A percentile compares a stretch with the other conserved stretches of the same genome.
Evolutionary conservation across 2,888 invertebrate genomes (phyloP).

Genomic region (Agapostemon virescens): DNA sequence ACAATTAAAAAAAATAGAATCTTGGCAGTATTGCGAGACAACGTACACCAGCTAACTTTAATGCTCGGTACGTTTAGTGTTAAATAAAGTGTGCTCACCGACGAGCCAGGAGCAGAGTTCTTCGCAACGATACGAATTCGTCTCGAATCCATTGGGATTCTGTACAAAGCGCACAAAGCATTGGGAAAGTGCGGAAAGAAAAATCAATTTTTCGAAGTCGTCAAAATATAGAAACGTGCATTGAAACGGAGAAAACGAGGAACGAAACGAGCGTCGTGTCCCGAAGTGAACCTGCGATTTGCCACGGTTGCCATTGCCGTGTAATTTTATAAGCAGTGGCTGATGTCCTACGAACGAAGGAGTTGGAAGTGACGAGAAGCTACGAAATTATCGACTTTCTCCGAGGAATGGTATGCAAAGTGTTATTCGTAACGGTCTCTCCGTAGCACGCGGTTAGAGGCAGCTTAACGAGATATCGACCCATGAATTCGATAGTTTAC

Average conservation of each 20-base stretch:
- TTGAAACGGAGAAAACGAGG: not conserved
- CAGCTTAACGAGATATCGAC: slow-evolving; percentile 48
- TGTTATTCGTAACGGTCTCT: not conserved
- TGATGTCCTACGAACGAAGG: not conserved
- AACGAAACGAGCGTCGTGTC: not conserved
- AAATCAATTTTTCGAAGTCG: no score
- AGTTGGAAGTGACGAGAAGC: not conserved
- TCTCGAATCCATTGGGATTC: no score
- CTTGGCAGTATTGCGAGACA: no score
- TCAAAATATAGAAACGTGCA: not conserved
- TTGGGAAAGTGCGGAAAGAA: no score
- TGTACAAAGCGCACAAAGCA: no score
- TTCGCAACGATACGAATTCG: no score
- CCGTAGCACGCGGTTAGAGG: slow-evolving; percentile 16
- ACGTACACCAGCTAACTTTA: no score
- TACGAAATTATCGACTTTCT: slow-evolving; percentile 33
- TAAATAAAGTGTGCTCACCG: no score
- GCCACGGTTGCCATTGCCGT: not conserved
- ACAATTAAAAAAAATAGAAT: no score
- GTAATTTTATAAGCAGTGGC: not conserved
- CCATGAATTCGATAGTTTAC: slow-evolving; percentile 52
- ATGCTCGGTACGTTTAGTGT: no score
- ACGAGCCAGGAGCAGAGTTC: no score
- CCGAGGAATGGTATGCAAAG: slow-evolving; percentile 7
- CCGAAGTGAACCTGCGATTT: not conserved